Evolutionary conservation across 37 sponge, comb jelly and placozoan genomes (phyloP), one percentile per base, ranked within the genome.

Genomic region (Eunapius fragilis): DNA sequence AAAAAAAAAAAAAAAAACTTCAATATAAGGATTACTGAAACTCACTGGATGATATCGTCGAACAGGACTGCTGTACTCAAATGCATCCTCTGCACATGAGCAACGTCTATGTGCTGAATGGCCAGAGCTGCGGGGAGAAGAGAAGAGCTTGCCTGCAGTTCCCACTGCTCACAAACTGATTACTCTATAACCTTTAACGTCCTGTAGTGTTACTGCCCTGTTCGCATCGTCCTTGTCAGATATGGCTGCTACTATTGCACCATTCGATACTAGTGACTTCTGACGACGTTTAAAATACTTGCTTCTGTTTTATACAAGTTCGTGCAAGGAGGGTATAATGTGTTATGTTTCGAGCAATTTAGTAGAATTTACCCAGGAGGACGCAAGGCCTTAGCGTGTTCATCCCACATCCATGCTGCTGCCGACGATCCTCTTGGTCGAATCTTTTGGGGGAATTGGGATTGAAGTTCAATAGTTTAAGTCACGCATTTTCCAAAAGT

Each of bases 101-200:
- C 74, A 28, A 72, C 25, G 48, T 72, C 74, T 2, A 93, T 82
- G 23, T 68, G 69, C 25, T 68, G 67, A 13, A 93, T 49, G n/a
- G 93, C 93, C 23, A 93, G 87, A 82, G n/a, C 93, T 93, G 58
- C 11, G 48, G 69, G n/a, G n/a, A 4, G 25, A 47, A 25, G 48
- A 47, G 19, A 13, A 28, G 24, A 31, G 41, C 6, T 41, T 41
- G 6, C n/a, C 41, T 41, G 41, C 41, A 41, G 41, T 72, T 27
- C 68, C 9, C 25, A 24, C 9, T 12, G 37, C 71, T 31, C n/a
- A 70, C 35, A 6, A 67, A 17, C 47, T n/a, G 35, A 68, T 25
- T 33, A 49, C 13, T 68, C n/a, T n/a, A n/a, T n/a, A n/a, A 91
- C 92, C 70, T 80, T 92, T 92, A 12, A 92, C 80, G 32, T 92